Percentiles rank a stretch among this genome's conserved stretches.
Evolutionary conservation across 2,113 vertebrate genomes (phyloP).

Genomic region (Oreocharis arfaki): DNA sequence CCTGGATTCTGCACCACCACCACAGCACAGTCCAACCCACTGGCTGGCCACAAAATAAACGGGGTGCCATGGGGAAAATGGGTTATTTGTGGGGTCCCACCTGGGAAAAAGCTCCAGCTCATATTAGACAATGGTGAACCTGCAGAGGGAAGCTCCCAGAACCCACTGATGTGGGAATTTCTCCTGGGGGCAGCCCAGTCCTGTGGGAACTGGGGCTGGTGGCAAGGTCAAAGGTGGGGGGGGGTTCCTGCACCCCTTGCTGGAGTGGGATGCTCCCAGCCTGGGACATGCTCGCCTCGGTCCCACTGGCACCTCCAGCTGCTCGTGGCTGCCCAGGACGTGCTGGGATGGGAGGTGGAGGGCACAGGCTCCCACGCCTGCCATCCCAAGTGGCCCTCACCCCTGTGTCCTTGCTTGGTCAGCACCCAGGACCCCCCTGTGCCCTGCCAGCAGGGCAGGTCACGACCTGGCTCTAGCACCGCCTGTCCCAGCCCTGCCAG

Average conservation of each 20-base stretch:
- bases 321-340: not conserved
- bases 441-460: not conserved
- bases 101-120: not conserved
- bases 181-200: not conserved
- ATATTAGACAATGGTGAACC: not conserved
- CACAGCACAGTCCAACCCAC: not conserved
- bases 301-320: not conserved
- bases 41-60: not conserved
- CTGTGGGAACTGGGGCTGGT: not conserved
- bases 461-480: fast-evolving
- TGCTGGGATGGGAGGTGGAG: not conserved
- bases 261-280: not conserved
- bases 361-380: not conserved
- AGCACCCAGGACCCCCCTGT: not conserved
- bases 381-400: not conserved
- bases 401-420: fast-evolving
- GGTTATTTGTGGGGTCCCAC: not conserved
- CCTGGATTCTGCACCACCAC: not conserved
- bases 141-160: not conserved
- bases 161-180: not conserved
- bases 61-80: fast-evolving
- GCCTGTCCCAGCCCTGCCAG: fast-evolving
- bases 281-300: fast-evolving
- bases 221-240: not conserved
- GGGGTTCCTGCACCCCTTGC: not conserved